phyloP scores from a whole-genome alignment of 2,113 vertebrate genomes.

The Sturnira hondurensis region DNA sequence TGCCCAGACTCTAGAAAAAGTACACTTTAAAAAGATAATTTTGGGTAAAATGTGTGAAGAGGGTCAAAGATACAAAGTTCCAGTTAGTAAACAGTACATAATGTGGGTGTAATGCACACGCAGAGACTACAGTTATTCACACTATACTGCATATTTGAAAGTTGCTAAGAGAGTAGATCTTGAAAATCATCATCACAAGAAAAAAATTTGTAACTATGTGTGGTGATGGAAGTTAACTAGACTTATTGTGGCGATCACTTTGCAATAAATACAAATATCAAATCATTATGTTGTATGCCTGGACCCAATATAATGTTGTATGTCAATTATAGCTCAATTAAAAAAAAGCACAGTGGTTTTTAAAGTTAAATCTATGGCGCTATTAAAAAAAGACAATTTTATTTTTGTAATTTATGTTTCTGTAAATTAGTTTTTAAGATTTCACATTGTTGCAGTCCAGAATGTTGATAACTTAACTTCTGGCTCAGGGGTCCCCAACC shows the following conservation, averaged over 20 bases:
- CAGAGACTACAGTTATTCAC: background rate
- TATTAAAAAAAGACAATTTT: background rate
- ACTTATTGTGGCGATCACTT: background rate
- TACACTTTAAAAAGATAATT: background rate
- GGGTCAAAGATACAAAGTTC: background rate
- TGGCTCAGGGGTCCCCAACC: no score
- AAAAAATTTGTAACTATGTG: background rate
- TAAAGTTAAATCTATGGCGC: background rate
- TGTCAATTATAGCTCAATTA: background rate
- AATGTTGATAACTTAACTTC: background rate
- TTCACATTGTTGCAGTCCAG: background rate
- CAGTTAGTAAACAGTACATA: background rate
- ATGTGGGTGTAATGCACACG: background rate
- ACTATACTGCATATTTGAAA: background rate
- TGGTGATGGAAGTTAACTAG: background rate
- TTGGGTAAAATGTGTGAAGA: background rate
- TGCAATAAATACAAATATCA: background rate
- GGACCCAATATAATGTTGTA: background rate
- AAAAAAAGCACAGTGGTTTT: background rate
- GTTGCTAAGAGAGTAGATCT: background rate
- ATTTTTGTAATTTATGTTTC: background rate
- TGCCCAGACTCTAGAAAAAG: background rate
- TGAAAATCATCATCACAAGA: background rate
- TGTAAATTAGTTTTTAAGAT: background rate
- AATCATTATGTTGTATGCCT: background rate